phyloP scores from a whole-genome alignment of 2,113 vertebrate species.

The Tretioscincus oriximinensis region DNA sequence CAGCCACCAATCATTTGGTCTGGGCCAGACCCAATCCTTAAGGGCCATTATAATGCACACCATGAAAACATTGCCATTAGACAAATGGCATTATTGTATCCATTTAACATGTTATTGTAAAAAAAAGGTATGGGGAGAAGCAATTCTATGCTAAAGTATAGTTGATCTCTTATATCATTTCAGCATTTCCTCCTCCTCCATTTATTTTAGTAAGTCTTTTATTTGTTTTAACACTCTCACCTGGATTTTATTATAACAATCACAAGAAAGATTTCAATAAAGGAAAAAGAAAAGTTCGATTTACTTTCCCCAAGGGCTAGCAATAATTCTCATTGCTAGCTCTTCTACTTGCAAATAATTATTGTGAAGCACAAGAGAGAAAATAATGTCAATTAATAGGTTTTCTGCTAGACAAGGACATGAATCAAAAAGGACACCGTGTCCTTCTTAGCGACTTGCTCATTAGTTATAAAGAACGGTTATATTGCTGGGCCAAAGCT shows the following conservation, averaged over 20 bases:
- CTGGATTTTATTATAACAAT: not conserved
- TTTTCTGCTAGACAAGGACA: slow-evolving; percentile 29
- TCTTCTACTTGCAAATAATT: slow-evolving; percentile 31
- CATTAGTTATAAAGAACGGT: slow-evolving; percentile 56
- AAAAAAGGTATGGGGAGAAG: not conserved
- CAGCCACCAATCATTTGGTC: too few relatives aligned
- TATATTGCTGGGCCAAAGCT: slow-evolving; percentile 46
- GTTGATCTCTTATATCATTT: too few relatives aligned
- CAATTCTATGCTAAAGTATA: not conserved
- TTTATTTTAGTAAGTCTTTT: not conserved
- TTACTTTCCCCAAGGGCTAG: not conserved
- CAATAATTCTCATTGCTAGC: not conserved
- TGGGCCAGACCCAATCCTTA: too few relatives aligned
- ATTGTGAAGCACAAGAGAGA: slow-evolving; percentile 26
- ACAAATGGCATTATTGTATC: not conserved
- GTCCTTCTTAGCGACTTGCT: slow-evolving; percentile 34
- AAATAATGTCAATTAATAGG: slow-evolving; percentile 11
- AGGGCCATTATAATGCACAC: too few relatives aligned
- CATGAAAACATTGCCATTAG: too few relatives aligned
- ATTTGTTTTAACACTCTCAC: not conserved
- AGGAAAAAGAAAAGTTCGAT: slow-evolving; percentile 27
- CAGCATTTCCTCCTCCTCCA: not conserved
- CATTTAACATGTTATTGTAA: not conserved
- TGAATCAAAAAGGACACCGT: slow-evolving; percentile 29
- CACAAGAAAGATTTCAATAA: not conserved